These are phyloP conservation scores for Romanogobio albipinnatus DNA, from an alignment of 2,113 vertebrate species.

Conservation along the genomic window DNA sequence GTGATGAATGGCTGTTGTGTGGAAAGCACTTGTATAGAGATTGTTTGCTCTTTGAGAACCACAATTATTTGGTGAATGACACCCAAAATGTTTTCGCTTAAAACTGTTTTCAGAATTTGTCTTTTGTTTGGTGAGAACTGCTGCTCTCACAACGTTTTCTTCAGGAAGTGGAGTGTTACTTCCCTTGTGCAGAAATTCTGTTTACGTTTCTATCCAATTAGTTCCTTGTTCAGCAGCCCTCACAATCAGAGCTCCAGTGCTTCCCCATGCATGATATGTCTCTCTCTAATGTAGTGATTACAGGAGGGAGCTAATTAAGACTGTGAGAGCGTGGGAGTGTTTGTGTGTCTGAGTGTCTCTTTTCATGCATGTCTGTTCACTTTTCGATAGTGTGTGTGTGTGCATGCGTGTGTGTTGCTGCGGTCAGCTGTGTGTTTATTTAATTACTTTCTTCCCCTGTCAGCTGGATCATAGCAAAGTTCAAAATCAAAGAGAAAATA, in stretches of 20 bases:
- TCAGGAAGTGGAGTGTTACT: neutral
- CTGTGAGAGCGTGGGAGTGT: neutral
- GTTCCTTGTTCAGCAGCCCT: neutral
- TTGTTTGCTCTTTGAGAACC: neutral
- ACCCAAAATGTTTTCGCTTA: neutral
- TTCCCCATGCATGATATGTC: slow-evolving; percentile 11
- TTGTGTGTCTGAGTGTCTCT: slow-evolving; percentile 10
- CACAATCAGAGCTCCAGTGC: slow-evolving; percentile 2
- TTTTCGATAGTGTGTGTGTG: neutral
- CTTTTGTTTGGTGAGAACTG: slow-evolving; percentile 7
- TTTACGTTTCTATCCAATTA: slow-evolving; percentile 26
- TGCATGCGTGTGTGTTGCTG: slow-evolving; percentile 3
- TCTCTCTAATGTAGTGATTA: slow-evolving; percentile 37
- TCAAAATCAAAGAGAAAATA: slow-evolving; percentile 37
- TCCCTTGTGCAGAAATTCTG: slow-evolving; percentile 17
- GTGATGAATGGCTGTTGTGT: neutral
- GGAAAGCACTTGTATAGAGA: neutral
- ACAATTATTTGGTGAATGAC: neutral
- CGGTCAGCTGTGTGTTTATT: neutral
- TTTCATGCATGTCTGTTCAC: slow-evolving; percentile 1
- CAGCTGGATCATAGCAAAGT: slow-evolving; percentile 14
- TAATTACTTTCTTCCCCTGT: slow-evolving; percentile 28
- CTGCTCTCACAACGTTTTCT: neutral
- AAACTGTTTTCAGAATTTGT: neutral
- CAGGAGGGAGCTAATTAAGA: slow-evolving; percentile 32